A percentile compares a stretch with the other conserved stretches of the same genome.
These are phyloP conservation scores for Drosophila neonasuta DNA, from an alignment of 2,888 invertebrate genomes.

Conservation along the genomic window DNA sequence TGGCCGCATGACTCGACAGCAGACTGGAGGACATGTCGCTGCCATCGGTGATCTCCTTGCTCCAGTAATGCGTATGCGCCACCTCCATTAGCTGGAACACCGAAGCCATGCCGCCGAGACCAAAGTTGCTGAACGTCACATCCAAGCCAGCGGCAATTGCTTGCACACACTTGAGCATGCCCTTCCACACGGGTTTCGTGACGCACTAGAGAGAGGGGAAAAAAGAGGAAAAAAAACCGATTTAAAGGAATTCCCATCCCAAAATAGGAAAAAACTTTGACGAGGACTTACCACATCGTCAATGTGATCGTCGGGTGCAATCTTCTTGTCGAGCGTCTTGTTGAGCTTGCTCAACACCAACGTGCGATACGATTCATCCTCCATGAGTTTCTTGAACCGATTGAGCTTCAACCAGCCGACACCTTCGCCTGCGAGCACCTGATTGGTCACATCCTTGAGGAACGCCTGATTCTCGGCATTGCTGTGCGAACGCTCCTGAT, in stretches of 20 bases:
- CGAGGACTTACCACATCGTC: constrained; percentile 93
- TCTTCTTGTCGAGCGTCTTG: constrained; percentile 94
- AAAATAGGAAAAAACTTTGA: too few species aligned
- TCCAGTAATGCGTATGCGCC: constrained; percentile 99
- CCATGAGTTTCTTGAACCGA: constrained; percentile 96
- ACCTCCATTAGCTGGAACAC: constrained; percentile 98
- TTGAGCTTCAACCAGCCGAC: constrained; percentile 98
- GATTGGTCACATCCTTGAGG: constrained; percentile 90
- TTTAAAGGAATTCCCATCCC: too few species aligned
- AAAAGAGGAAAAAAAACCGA: too few species aligned
- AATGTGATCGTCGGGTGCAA: constrained; percentile 97
- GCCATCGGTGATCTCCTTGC: constrained; percentile 89
- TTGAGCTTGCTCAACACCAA: constrained; percentile 97
- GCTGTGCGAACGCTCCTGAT: constrained; percentile 88
- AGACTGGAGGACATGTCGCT: constrained; percentile 83
- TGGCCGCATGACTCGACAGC: constrained; percentile 81
- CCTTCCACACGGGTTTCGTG: constrained; percentile 96
- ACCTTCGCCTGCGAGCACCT: constrained; percentile 81
- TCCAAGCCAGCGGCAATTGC: constrained; percentile 95
- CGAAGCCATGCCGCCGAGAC: constrained; percentile 98
- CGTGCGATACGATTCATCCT: constrained; percentile 98
- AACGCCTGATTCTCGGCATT: constrained; percentile 96
- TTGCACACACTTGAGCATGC: constrained; percentile 95
- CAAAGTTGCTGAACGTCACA: constrained; percentile 95
- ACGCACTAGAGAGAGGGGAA: constrained; percentile 85